Evolutionary conservation across 2,797 vertebrate genomes (phyloP).

Genomic region (Rhinophrynus dorsalis): DNA sequence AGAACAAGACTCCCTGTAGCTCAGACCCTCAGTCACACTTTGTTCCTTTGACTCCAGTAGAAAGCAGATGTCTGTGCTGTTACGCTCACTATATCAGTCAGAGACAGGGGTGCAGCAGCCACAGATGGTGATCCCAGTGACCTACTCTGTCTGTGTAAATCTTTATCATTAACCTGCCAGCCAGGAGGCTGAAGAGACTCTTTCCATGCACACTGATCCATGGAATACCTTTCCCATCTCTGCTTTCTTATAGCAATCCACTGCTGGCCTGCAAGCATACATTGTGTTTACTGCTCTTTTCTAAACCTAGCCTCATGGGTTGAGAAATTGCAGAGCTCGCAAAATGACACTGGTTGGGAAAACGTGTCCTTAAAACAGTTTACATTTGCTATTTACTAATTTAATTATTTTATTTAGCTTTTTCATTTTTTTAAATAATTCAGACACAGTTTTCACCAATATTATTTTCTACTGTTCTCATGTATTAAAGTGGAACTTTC

Average conservation of each 20-base stretch:
- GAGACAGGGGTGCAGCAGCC: constrained; percentile 14
- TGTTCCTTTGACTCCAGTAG: constrained; percentile 20
- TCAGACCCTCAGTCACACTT: constrained; percentile 9
- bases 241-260: background rate
- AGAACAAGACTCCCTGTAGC: constrained; percentile 18
- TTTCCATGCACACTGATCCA: constrained; percentile 9
- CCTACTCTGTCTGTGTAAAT: constrained; percentile 40
- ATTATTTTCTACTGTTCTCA: too few species aligned
- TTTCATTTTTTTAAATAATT: too few species aligned
- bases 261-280: background rate
- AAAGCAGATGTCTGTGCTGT: constrained; percentile 37
- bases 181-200: constrained; percentile 20
- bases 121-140: constrained; percentile 44
- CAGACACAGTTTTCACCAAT: too few species aligned
- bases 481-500: too few species aligned
- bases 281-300: background rate
- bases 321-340: background rate
- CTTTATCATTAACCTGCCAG: constrained; percentile 45
- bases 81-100: constrained; percentile 26
- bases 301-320: background rate
- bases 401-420: background rate
- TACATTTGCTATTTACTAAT: background rate
- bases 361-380: background rate
- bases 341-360: background rate
- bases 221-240: constrained; percentile 22